Evolutionary conservation across 2,113 vertebrate genomes (phyloP).

Genomic region (Oreochromis tanganicae): DNA sequence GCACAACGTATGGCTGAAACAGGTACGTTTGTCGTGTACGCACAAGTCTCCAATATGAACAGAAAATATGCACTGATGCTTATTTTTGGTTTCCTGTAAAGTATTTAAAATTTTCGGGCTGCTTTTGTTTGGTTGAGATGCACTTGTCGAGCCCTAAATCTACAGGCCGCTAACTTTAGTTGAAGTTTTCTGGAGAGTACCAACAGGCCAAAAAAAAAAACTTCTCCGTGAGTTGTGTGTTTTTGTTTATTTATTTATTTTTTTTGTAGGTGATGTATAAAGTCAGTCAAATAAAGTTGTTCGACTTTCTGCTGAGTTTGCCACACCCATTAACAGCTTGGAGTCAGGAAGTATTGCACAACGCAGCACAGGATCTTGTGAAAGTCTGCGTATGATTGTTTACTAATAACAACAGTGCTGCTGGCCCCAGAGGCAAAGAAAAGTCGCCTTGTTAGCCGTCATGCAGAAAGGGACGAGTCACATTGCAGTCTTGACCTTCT

Average conservation of each 20-base stretch:
- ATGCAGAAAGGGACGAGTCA: background rate
- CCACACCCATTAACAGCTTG: slow-evolving; percentile 48
- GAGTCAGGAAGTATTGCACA: slow-evolving; percentile 65
- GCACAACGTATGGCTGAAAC: slow-evolving; percentile 74
- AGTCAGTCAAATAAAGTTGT: background rate
- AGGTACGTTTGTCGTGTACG: slow-evolving; percentile 39
- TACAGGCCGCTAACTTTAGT: background rate
- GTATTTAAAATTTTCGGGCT: background rate
- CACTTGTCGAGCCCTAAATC: background rate
- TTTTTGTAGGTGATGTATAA: background rate
- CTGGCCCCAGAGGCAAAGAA: background rate
- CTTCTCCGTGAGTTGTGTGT: rapidly evolving
- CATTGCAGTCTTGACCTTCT: background rate
- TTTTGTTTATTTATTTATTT: rapidly evolving
- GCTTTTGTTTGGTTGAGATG: background rate
- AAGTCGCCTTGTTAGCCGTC: background rate
- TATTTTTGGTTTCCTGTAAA: background rate
- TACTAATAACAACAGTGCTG: slow-evolving; percentile 6
- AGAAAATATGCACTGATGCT: background rate
- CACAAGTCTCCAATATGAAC: background rate
- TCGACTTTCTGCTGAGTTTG: background rate
- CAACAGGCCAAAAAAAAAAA: rapidly evolving
- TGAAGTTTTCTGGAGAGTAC: background rate
- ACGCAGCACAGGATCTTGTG: slow-evolving; percentile 61
- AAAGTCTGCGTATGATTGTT: slow-evolving; percentile 52